Evolutionary conservation across 53 echinoderm and acorn worm species (phyloP).

Genomic region (Zoroaster sp.): DNA sequence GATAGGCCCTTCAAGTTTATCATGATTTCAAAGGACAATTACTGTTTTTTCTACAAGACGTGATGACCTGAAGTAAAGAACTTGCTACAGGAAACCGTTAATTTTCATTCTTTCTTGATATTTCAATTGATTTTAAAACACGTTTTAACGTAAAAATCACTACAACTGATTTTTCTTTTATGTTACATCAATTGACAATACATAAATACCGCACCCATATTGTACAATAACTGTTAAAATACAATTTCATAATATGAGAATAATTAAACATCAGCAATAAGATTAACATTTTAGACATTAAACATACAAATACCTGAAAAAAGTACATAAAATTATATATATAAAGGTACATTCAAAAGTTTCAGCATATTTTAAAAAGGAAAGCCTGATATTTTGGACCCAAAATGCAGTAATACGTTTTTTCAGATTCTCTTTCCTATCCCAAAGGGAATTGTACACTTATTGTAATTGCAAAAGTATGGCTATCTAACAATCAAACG

Average conservation of each 20-base stretch:
- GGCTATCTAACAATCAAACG: too few relatives aligned
- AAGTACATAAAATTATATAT: not conserved
- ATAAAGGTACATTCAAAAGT: not conserved
- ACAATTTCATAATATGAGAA: conserved; percentile 14
- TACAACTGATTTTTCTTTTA: conserved; percentile 5
- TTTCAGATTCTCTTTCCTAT: too few relatives aligned
- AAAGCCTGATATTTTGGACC: not conserved
- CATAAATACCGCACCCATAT: conserved; percentile 53
- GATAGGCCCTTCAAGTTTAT: too few relatives aligned
- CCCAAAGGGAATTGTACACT: too few relatives aligned
- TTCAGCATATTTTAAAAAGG: not conserved
- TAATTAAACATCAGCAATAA: not conserved
- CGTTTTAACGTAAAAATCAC: conserved; percentile 42
- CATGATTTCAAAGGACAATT: too few relatives aligned
- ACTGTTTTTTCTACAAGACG: too few relatives aligned
- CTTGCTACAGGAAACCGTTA: too few relatives aligned
- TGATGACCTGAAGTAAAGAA: too few relatives aligned
- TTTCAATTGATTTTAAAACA: conserved; percentile 23
- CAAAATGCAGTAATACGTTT: too few relatives aligned
- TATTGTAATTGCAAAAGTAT: too few relatives aligned
- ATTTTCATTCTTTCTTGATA: not conserved
- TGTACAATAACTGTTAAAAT: conserved; percentile 29
- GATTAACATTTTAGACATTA: not conserved
- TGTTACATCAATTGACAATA: conserved; percentile 44
- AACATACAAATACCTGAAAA: conserved; percentile 9